Base-by-base conservation (phyloP, 2,113 vertebrate genomes). In the Salminus brasiliensis region DNA sequence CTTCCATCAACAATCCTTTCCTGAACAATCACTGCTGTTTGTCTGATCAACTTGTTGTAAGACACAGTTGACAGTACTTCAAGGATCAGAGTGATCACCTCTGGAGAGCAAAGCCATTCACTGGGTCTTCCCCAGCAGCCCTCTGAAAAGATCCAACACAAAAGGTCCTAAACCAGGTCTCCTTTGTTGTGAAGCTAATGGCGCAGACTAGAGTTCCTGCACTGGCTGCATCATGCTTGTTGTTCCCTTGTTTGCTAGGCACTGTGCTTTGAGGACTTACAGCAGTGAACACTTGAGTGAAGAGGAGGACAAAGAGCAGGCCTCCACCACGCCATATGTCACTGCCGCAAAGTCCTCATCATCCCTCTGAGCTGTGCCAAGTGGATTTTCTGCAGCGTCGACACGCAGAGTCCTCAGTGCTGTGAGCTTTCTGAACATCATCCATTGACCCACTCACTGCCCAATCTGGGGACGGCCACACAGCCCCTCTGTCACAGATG, bases 401-500 rank as follows among this genome's bases (percentile, higher is more conserved):
- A 74, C 80, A 72, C 43, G 13, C 32, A 79, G 74, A 73, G 74
- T 71, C 75, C 85, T 39, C 59, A 1, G 72, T 4, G 80, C 81
- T 80, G 49, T 34, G 74, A 79, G 73, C 87, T 75, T 72, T 59
- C 72, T 59, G 69, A 84, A 85, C 83, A 88, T 92, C 88, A 84
- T 70, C 88, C 80, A 66, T 34, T 39, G 62, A 66, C 21, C 34
- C 34, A 18, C 34, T 39, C 18, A n/a, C 32, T 66, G 62, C 60
- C 30, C 60, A 30, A 18, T 34, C 30, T 18, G 32, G 30, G 16
- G 60, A 63, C 16, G 30, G 32, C 29, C 60, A 36, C 12, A 32
- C 30, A 65, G 18, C n/a, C 15, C 32, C 60, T 65, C 18, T 0
- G 32, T 32, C 29, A 62, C 59, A 30, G 29, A 32, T 30, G 29